Evolutionary conservation across 2,888 invertebrate genomes (phyloP), one percentile per base, ranked within the genome.

Genomic region (Volucella zonaria): DNA sequence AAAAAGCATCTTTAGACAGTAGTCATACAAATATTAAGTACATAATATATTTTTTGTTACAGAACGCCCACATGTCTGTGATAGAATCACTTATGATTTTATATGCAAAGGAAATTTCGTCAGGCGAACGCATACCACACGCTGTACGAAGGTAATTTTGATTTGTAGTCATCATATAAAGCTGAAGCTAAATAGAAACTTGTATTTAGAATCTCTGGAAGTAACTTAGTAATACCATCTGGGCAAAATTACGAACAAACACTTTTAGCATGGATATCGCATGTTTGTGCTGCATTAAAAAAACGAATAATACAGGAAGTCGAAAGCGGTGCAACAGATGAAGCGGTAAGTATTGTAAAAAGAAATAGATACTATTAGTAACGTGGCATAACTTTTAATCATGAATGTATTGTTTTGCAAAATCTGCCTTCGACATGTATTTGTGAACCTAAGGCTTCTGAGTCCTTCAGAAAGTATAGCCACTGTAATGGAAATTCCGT

Each of bases 31-130:
- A 1, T 6, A 31, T 47, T 58, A 58, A 31, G 38, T 45, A 8
- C 18, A 9, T 42, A 42, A 61, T 59, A 45, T 58, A 49, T 71
- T 70, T n/a, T 45, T 47, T 68, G 87, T 93, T 94, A n/a, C 93
- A 98, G 98, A 95, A 95, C 92, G 97, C 97, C 89, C 98, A 99
- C 93, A 96, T 98, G 95, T 95, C 96, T 91, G 96, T 99, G 93
- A 96, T 98, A 92, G 98, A 98, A 93, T 96, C 97, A 88, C 94
- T 98, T 92, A 98, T 98, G 98, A 94, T 95, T 91, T 94, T 98
- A 89, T 98, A 98, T 93, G 96, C 97, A 88, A 96, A 96, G 90
- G 98, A 98, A 93, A 97, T 98, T 89, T 96, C 97, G 87, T 97
- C 97, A 61, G 94, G 95, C 73, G 98, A 98, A 91, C 94, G 97